A percentile compares a stretch with the other conserved stretches of the same genome.
These are phyloP conservation scores for Arctia plantaginis DNA, from an alignment of 2,888 invertebrate genomes.

Conservation along the genomic window DNA sequence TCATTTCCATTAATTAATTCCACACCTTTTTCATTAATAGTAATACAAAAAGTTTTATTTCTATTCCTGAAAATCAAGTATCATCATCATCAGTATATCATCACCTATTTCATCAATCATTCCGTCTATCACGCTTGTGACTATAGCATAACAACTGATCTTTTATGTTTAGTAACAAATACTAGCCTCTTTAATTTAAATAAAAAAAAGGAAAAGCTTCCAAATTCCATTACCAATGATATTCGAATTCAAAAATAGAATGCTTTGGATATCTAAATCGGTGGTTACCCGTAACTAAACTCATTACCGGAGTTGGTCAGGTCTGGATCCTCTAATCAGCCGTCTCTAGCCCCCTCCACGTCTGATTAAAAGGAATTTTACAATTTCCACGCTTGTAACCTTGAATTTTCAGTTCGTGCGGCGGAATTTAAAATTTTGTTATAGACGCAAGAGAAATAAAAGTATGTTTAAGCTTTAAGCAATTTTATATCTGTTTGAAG, in stretches of 20 bases:
- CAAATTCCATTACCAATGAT: background rate
- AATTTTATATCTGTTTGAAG: conserved; percentile 2
- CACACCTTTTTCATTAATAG: too few species aligned
- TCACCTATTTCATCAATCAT: too few species aligned
- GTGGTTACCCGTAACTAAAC: conserved; percentile 7
- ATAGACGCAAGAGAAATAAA: background rate
- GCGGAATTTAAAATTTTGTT: background rate
- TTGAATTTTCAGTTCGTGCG: conserved; percentile 8
- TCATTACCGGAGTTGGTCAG: conserved; percentile 40
- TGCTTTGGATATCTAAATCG: background rate
- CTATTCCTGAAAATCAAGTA: too few species aligned
- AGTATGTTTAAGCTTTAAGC: background rate
- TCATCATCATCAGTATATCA: too few species aligned
- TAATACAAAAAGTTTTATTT: too few species aligned
- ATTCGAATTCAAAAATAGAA: background rate
- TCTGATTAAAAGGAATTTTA: conserved; percentile 47
- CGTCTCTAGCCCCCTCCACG: conserved; percentile 27
- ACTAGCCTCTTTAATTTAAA: background rate
- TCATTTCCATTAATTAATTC: too few species aligned
- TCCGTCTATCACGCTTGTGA: background rate
- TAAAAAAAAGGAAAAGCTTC: background rate
- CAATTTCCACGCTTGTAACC: conserved; percentile 17
- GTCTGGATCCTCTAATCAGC: conserved; percentile 49
- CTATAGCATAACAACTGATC: background rate
- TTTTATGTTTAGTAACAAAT: background rate